Conservation (phyloP, 2,797 vertebrate species). For the Mormyrus proboscirostris region DNA sequence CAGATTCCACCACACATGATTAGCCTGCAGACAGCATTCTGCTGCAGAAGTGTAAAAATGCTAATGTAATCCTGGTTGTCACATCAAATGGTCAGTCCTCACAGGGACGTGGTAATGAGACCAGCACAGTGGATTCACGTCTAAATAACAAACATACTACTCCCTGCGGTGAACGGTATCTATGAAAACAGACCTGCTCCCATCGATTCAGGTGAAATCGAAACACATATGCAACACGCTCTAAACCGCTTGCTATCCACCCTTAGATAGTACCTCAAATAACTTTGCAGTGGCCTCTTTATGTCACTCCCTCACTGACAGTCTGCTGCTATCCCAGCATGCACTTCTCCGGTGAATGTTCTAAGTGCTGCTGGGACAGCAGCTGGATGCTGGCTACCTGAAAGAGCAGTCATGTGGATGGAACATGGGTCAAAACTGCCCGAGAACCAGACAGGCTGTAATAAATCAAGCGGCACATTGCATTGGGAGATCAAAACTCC, state of each 20-base stretch:
- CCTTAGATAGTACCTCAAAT: not conserved
- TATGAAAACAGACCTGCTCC: not conserved
- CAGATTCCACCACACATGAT: not conserved
- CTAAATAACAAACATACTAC: not conserved
- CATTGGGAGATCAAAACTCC: not conserved
- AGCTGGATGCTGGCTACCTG: not conserved
- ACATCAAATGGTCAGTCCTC: constrained; percentile 8
- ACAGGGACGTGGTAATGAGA: not conserved
- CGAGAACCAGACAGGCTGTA: not conserved
- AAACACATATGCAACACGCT: not conserved
- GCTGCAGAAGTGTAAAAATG: constrained; percentile 10
- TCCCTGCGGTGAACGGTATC: not conserved
- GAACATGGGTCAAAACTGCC: not conserved
- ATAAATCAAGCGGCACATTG: not conserved
- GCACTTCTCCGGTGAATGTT: not conserved
- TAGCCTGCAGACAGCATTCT: constrained; percentile 6
- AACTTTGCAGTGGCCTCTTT: not conserved
- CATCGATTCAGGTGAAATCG: not conserved
- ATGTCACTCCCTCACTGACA: not conserved
- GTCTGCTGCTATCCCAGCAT: not conserved
- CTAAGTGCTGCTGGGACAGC: not conserved
- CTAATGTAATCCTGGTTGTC: constrained; percentile 5
- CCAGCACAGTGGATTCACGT: not conserved
- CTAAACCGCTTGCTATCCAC: not conserved
- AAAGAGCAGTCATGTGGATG: not conserved